These are phyloP conservation scores for Malthinus seriepunctatus DNA, from an alignment of 2,888 invertebrate species.

Conservation along the genomic window DNA sequence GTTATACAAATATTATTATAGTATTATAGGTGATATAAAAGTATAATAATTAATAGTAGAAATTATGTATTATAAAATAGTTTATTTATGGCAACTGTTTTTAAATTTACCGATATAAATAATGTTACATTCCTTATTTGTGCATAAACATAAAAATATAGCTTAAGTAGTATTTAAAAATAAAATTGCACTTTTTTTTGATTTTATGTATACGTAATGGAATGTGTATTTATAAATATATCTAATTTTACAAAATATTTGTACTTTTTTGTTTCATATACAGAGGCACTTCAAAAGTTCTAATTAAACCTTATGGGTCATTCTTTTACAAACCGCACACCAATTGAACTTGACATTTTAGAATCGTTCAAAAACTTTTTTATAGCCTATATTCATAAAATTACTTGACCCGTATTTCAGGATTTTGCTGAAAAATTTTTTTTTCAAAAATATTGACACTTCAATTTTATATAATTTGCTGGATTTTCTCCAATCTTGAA, in stretches of 20 bases:
- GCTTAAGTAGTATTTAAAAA: conserved; percentile 39
- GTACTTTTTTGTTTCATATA: no score
- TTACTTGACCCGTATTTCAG: no score
- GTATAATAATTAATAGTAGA: conserved; percentile 21
- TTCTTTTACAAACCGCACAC: no score
- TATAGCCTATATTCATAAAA: no score
- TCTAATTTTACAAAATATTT: conserved; percentile 11
- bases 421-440: no score
- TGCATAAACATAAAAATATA: conserved; percentile 19
- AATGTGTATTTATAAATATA: conserved; percentile 21
- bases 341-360: no score
- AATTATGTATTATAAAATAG: conserved; percentile 18
- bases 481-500: no score
- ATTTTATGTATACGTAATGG: conserved; percentile 31
- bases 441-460: no score
- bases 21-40: conserved; percentile 24
- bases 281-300: no score
- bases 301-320: no score
- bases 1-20: conserved; percentile 8
- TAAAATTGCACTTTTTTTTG: conserved; percentile 44
- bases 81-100: conserved; percentile 35
- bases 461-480: no score
- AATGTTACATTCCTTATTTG: conserved; percentile 44
- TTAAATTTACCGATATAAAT: conserved; percentile 24
- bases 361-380: no score